phyloP scores from a whole-genome alignment of 2,113 vertebrate genomes.

The Percina caprodes region DNA sequence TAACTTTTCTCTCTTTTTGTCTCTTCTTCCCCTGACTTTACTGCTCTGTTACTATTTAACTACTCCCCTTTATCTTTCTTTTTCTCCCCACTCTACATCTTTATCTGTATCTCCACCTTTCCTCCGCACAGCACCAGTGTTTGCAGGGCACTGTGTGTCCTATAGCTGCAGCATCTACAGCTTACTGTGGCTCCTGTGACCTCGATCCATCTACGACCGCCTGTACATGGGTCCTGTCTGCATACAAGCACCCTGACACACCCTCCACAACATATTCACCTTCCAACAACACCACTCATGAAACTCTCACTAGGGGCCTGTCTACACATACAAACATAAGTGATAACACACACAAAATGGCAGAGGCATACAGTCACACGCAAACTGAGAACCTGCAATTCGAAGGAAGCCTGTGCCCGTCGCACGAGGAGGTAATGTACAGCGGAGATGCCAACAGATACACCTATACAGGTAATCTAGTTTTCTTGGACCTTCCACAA shows the following conservation, averaged over 20 bases:
- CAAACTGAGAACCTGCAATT: background rate
- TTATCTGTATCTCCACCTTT: background rate
- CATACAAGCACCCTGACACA: constrained; percentile 7
- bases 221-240: constrained; percentile 82
- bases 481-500: background rate
- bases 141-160: constrained; percentile 86
- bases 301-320: background rate
- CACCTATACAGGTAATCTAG: constrained; percentile 87
- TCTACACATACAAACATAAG: constrained; percentile 25
- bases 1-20: background rate
- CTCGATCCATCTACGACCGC: constrained; percentile 82
- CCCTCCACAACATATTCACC: constrained; percentile 23
- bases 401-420: constrained; percentile 76
- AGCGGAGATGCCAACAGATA: constrained; percentile 75
- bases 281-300: constrained; percentile 7
- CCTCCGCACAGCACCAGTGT: constrained; percentile 79
- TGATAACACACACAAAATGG: constrained; percentile 34
- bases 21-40: background rate
- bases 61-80: background rate
- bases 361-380: constrained; percentile 13
- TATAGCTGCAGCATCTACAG: constrained; percentile 73
- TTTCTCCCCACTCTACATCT: background rate
- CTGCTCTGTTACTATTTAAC: background rate
- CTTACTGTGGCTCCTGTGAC: constrained; percentile 89
- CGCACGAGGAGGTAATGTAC: constrained; percentile 85